Base-by-base conservation (phyloP, 2,113 vertebrate species). In the Ornithorhynchus anatinus region DNA sequence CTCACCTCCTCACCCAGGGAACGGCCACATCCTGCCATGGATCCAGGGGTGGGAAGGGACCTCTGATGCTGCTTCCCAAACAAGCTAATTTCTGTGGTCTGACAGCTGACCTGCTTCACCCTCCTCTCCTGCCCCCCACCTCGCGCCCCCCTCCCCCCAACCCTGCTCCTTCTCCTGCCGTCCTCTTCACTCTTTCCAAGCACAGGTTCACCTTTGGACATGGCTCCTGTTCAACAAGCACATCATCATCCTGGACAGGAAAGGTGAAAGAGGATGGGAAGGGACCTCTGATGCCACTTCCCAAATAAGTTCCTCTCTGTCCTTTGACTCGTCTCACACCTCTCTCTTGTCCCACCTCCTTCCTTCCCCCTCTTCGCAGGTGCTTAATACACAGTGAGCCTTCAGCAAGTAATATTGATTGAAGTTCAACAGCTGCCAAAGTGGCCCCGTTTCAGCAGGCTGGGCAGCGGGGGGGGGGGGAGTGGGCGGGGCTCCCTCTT, bases 331-430 rank as follows among this genome's bases (percentile, higher is more conserved):
- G 4, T 23, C 13, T 25, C 13, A 36, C 12, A 15, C 32, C 12
- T 29, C 9, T 38, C 3, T n/a, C 15, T 10, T 11, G 8, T 8
- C 5, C 2, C 0, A 4, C 12, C 11, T 11, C 8, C 2, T 20
- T 9, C 22, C 16, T 29, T 5, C 6, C 14, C 5, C 10, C 6
- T 2, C 17, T 36, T n/a, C n/a, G n/a, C n/a, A n/a, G n/a, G n/a
- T n/a, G n/a, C 4, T 33, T 27, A 10, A 3, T 35, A 29, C 6
- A 8, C 13, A 65, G 22, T 3, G 4, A 20, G 10, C 40, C n/a
- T 6, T 7, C 7, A n/a, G n/a, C n/a, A n/a, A n/a, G n/a, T n/a
- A n/a, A n/a, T n/a, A n/a, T n/a, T n/a, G n/a, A n/a, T n/a, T n/a
- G n/a, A n/a, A n/a, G n/a, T n/a, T n/a, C n/a, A n/a, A n/a, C n/a